A percentile compares a stretch with the other conserved stretches of the same genome.
Evolutionary conservation across 2,797 vertebrate genomes (phyloP).

Genomic region (Hirundo rustica): DNA sequence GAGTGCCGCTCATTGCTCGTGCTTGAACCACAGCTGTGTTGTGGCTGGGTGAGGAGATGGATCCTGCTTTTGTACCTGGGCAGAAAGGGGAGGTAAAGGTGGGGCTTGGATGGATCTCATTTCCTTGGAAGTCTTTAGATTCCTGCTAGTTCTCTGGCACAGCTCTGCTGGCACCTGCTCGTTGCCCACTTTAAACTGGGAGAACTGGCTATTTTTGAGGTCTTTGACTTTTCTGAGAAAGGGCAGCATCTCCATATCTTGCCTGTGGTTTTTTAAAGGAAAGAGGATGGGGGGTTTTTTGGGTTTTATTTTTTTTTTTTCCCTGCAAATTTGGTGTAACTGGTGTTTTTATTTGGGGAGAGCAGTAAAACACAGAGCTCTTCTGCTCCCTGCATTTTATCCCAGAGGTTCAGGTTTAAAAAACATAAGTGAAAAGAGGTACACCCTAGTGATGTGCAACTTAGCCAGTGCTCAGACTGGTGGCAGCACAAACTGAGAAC

Average conservation of each 20-base stretch:
- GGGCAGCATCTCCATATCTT: background rate
- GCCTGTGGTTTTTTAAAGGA: background rate
- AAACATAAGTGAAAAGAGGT: background rate
- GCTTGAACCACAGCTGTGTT: background rate
- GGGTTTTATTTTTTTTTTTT: background rate
- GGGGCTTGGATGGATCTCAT: background rate
- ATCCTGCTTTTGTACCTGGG: background rate
- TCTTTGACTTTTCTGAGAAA: background rate
- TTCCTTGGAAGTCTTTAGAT: background rate
- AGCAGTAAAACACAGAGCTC: background rate
- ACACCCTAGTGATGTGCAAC: background rate
- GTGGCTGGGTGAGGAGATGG: background rate
- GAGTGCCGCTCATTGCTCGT: background rate
- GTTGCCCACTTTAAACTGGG: background rate
- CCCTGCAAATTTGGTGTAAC: background rate
- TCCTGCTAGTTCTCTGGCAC: accelerated
- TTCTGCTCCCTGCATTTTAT: background rate
- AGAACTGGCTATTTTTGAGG: background rate
- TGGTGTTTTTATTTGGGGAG: background rate
- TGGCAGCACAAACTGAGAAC: background rate
- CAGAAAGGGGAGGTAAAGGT: background rate
- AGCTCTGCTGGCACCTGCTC: background rate
- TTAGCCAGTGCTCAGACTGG: background rate
- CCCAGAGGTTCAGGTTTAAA: background rate
- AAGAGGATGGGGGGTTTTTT: background rate